Evolutionary conservation across 2,113 vertebrate species (phyloP).

Genomic region (Alexandromys fortis): DNA sequence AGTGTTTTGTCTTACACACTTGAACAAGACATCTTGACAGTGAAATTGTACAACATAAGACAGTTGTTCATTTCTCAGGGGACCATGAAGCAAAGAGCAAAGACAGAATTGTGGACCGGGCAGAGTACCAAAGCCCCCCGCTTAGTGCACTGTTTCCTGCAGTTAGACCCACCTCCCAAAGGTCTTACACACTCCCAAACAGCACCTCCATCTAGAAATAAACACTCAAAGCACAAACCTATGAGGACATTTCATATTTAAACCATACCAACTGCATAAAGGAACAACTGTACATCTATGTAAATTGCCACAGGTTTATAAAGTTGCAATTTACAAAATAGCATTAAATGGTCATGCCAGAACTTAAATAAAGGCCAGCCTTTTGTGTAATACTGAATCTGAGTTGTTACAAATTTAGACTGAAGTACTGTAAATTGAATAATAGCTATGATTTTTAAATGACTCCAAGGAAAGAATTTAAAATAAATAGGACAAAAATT

Average conservation of each 20-base stretch:
- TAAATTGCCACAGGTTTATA: background rate
- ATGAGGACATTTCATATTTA: background rate
- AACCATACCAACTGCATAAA: background rate
- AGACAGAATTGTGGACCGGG: background rate
- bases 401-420: background rate
- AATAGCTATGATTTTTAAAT: background rate
- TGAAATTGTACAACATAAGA: background rate
- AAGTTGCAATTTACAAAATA: background rate
- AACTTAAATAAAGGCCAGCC: background rate
- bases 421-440: background rate
- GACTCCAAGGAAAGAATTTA: background rate
- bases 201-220: background rate
- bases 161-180: background rate
- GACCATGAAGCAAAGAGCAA: background rate
- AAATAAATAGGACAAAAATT: background rate
- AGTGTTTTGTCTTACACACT: background rate
- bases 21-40: background rate
- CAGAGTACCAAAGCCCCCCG: background rate
- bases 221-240: background rate
- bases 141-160: background rate
- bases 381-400: background rate
- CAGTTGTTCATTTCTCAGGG: background rate
- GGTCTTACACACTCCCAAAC: background rate
- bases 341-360: background rate
- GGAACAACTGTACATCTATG: background rate